A percentile compares a stretch with the other conserved stretches of the same genome.
Conservation (phyloP, 2,113 vertebrate species). For the Epinephelus fuscoguttatus region DNA sequence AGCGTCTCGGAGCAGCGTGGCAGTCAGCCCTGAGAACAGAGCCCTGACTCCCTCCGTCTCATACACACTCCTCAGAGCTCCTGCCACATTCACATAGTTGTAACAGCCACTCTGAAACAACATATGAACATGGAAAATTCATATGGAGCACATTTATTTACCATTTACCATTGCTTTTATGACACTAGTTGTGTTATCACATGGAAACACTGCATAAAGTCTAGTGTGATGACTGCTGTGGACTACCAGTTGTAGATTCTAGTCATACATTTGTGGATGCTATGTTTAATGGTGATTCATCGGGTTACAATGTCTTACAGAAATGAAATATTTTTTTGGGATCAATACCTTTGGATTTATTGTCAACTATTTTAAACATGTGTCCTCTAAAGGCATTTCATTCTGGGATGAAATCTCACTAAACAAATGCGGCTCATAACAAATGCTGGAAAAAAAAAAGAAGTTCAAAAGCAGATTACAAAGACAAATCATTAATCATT, state of each 20-base stretch:
- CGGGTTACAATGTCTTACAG: background rate
- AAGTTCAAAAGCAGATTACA: background rate
- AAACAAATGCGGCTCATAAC: background rate
- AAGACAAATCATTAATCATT: background rate
- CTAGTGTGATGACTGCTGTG: background rate
- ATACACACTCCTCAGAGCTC: slow-evolving; percentile 91
- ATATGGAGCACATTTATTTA: background rate
- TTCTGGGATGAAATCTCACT: background rate
- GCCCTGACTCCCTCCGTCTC: slow-evolving; percentile 89
- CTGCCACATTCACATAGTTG: slow-evolving; percentile 88
- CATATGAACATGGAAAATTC: background rate
- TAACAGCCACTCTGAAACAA: slow-evolving; percentile 90
- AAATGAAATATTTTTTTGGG: background rate
- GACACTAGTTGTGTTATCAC: background rate
- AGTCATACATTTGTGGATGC: background rate
- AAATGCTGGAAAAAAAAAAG: background rate
- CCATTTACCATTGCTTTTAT: background rate
- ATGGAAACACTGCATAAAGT: background rate
- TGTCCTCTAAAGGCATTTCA: background rate
- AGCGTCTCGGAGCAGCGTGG: slow-evolving; percentile 93
- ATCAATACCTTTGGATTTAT: background rate
- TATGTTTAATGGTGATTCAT: background rate
- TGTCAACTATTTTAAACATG: background rate
- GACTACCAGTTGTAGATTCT: background rate
- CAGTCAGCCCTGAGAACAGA: slow-evolving; percentile 94